Base-by-base conservation (phyloP, 2,888 invertebrate genomes). In the Drosophila leonis region DNA sequence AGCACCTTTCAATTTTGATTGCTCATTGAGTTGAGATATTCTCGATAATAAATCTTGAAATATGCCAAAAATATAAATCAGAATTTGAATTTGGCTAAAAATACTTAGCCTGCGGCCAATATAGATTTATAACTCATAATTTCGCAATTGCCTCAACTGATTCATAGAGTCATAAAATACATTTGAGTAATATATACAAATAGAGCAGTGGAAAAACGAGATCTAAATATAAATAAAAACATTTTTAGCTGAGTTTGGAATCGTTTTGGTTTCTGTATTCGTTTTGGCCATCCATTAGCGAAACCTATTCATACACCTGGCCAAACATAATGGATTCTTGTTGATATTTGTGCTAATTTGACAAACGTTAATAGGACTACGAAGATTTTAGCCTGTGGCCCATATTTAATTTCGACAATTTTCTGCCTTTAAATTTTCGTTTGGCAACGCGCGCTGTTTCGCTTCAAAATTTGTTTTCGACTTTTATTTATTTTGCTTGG, bases 401-500 rank as follows among this genome's bases (percentile, higher is more conserved):
- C 35, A 48, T n/a, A 78, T 67, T 78, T 60, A 33, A 63, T 51
- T 67, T 62, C 27, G 41, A 63, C 55, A 69, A 52, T 65, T 65
- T 73, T 31, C 29, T 49, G 59, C 20, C 29, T 55, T 68, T 54
- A 48, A 68, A 61, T 49, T 61, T 55, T 15, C 13, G 9, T 20
- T 20, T 24, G 0, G 33, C 31, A 7, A 10, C 31, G 31, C 35
- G 41, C 15, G 51, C 20, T 49, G 37, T 63, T 59, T 62, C 41
- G 37, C 54, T 80, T 49, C 60, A 80, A 72, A 65, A 63, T 46
- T 46, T 56, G 74, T 75, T 75, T 80, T 49, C 33, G 64, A 49
- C 54, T 72, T 39, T 76, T 83, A 88, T 85, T 82, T 82, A 82
- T 86, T 82, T 86, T 70, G 72, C 67, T 81, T 80, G 74, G 78